A percentile compares a stretch with the other conserved stretches of the same genome.
phyloP scores from a whole-genome alignment of 2,888 invertebrate genomes.

The Beris chalybata region DNA sequence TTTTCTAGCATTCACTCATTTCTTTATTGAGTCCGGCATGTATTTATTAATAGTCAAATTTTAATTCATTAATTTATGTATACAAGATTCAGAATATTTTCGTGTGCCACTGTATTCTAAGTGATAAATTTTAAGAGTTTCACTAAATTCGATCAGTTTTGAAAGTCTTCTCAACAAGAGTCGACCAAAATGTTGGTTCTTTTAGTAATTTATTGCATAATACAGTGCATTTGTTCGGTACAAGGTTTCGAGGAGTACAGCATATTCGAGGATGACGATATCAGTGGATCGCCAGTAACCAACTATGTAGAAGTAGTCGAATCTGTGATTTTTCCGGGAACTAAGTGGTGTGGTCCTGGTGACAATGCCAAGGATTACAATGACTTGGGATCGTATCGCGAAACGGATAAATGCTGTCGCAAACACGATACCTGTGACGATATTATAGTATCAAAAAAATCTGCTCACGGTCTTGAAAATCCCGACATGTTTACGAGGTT shows the following conservation, averaged over 20 bases:
- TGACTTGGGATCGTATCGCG: conserved; percentile 78
- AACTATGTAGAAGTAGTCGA: conserved; percentile 39
- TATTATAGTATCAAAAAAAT: conserved; percentile 47
- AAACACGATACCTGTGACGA: conserved; percentile 69
- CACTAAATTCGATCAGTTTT: too few species aligned
- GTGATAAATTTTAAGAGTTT: too few species aligned
- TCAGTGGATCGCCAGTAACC: conserved; percentile 45
- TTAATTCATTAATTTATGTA: too few species aligned
- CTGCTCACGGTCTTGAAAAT: conserved; percentile 49
- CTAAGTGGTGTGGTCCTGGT: conserved; percentile 92
- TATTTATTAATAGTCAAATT: too few species aligned
- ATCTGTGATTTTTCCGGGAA: conserved; percentile 64
- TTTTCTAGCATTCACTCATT: too few species aligned
- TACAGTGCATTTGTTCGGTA: background rate
- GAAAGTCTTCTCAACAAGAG: too few species aligned
- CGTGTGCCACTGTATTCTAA: too few species aligned
- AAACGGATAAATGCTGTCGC: conserved; percentile 84
- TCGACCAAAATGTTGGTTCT: too few species aligned
- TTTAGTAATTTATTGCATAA: too few species aligned
- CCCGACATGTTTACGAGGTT: conserved; percentile 53
- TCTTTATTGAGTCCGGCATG: too few species aligned
- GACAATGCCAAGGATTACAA: conserved; percentile 75
- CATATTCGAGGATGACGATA: conserved; percentile 55
- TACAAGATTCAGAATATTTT: too few species aligned
- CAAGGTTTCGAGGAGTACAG: conserved; percentile 46